Conservation (phyloP, 2,888 invertebrate genomes). For the Chymomyza procnemis region DNA sequence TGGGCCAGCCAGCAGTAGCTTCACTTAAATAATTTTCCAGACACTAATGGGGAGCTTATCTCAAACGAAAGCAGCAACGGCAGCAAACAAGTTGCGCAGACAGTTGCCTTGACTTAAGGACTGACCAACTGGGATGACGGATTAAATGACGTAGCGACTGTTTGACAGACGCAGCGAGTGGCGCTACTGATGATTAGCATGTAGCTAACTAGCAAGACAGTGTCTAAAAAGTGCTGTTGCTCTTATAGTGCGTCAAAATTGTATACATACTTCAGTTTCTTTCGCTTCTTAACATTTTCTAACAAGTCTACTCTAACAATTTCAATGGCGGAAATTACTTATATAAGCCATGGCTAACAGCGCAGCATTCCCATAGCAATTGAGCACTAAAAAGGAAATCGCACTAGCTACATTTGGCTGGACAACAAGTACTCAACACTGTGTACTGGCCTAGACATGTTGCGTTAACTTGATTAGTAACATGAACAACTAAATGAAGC, state of each 20-base stretch:
- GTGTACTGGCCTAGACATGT: slow-evolving; percentile 11
- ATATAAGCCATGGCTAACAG: not conserved
- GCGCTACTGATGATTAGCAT: slow-evolving; percentile 67
- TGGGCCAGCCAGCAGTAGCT: slow-evolving; percentile 6
- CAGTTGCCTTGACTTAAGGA: slow-evolving; percentile 23
- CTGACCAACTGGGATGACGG: slow-evolving; percentile 1
- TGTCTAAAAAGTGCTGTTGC: not conserved
- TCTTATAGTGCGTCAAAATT: slow-evolving; percentile 52
- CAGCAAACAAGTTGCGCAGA: slow-evolving; percentile 52
- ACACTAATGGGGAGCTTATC: slow-evolving; percentile 79
- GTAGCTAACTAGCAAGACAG: slow-evolving; percentile 50
- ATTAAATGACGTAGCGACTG: slow-evolving; percentile 22
- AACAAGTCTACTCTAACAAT: not conserved
- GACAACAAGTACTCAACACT: too few species aligned
- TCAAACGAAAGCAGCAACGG: slow-evolving; percentile 76
- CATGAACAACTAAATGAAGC: slow-evolving; percentile 53
- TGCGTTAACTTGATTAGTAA: slow-evolving; percentile 67
- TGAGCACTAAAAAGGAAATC: slow-evolving; percentile 46
- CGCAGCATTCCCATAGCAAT: slow-evolving; percentile 7
- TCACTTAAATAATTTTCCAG: slow-evolving; percentile 75
- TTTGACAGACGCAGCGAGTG: slow-evolving; percentile 32
- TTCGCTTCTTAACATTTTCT: not conserved
- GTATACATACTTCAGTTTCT: slow-evolving; percentile 6
- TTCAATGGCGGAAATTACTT: not conserved
- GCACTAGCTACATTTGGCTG: slow-evolving; percentile 53